A percentile compares a stretch with the other conserved stretches of the same genome.
These are phyloP conservation scores for Ptilonorhynchus violaceus DNA, from an alignment of 2,113 vertebrate species.

Conservation along the genomic window DNA sequence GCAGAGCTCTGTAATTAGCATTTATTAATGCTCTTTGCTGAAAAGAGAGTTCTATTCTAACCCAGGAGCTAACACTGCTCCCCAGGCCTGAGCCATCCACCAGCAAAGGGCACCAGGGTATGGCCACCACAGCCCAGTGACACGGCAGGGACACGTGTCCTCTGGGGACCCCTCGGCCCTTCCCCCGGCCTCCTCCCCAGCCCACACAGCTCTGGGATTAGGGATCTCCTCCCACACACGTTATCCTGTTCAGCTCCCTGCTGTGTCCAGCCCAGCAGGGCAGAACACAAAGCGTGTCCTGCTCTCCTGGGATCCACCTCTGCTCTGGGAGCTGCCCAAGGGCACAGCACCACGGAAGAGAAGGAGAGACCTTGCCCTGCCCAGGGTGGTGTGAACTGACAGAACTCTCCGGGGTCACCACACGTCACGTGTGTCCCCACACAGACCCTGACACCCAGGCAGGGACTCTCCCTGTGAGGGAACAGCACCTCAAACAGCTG, in stretches of 20 bases:
- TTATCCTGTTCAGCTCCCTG: rapidly evolving
- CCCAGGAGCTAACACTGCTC: neutral
- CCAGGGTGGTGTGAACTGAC: rapidly evolving
- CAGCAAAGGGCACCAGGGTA: no score
- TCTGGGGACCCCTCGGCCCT: neutral
- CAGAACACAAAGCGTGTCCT: rapidly evolving
- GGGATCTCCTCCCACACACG: neutral
- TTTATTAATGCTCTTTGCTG: neutral
- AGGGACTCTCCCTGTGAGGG: rapidly evolving
- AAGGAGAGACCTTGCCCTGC: neutral
- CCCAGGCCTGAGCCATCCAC: neutral
- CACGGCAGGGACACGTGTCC: neutral
- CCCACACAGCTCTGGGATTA: neutral
- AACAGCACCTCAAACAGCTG: neutral
- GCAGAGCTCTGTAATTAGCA: rapidly evolving
- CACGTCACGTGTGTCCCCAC: rapidly evolving
- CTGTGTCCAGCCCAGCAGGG: neutral
- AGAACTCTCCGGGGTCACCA: rapidly evolving
- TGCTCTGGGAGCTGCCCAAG: neutral
- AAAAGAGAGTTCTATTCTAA: neutral
- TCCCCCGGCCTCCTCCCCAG: neutral
- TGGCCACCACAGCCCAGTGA: neutral
- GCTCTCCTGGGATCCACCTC: neutral
- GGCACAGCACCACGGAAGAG: neutral
- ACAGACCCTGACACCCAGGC: neutral